Conservation (phyloP, 2,797 vertebrate genomes). For the Lates japonicus region DNA sequence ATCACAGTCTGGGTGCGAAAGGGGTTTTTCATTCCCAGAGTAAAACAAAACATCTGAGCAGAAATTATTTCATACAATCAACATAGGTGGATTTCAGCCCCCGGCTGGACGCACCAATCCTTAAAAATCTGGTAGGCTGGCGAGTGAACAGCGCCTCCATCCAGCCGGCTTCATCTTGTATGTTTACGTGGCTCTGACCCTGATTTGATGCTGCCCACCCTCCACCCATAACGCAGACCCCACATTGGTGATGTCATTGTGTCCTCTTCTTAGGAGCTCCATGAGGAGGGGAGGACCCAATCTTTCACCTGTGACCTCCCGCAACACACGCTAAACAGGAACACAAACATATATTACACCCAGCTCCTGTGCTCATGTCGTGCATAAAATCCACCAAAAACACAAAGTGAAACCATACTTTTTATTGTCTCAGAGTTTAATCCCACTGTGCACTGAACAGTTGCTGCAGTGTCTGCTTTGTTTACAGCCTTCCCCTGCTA, state of each 20-base stretch:
- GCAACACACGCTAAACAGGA: conserved; percentile 24
- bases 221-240: conserved; percentile 1
- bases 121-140: background rate
- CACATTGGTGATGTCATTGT: conserved; percentile 97
- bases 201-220: background rate
- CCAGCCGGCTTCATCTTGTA: too few species aligned
- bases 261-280: conserved; percentile 91
- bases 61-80: too few species aligned
- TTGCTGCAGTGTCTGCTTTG: background rate
- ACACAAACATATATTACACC: background rate
- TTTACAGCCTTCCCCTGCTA: background rate
- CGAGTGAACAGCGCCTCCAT: background rate
- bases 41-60: background rate
- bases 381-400: background rate
- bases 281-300: conserved; percentile 86
- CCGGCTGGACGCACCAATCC: background rate
- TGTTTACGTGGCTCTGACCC: background rate
- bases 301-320: conserved; percentile 87
- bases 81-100: too few species aligned
- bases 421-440: background rate
- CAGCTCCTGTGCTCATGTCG: background rate
- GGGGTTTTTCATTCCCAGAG: background rate
- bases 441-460: background rate
- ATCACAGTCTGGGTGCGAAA: background rate
- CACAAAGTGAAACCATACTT: fast-evolving